Conservation (phyloP, 2,888 invertebrate genomes). For the Agonopterix arenella region DNA sequence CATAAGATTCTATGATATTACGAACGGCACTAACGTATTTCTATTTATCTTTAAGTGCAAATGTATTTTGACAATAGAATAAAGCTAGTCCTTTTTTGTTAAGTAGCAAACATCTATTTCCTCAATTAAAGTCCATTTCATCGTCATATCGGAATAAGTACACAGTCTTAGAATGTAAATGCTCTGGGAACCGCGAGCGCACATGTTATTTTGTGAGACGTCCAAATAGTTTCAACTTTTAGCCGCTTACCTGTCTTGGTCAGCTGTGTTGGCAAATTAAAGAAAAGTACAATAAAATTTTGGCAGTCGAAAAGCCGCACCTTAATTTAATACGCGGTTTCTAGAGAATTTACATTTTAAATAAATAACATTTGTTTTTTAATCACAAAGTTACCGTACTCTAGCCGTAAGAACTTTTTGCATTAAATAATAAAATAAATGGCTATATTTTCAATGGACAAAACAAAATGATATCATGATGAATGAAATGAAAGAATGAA, state of each 20-base stretch:
- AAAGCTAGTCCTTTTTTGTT: constrained; percentile 43
- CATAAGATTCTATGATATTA: constrained; percentile 23
- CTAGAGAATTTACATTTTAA: too few relatives aligned
- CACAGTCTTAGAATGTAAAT: too few relatives aligned
- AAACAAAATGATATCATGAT: constrained; percentile 34
- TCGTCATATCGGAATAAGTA: background rate
- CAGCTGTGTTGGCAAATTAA: too few relatives aligned
- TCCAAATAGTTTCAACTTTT: too few relatives aligned
- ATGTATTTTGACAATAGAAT: constrained; percentile 31
- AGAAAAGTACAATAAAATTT: too few relatives aligned
- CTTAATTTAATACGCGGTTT: too few relatives aligned
- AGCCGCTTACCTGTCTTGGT: too few relatives aligned
- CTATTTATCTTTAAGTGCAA: constrained; percentile 9
- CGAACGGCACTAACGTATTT: constrained; percentile 29
- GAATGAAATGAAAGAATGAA: constrained; percentile 13
- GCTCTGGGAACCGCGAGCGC: too few relatives aligned
- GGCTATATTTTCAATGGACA: constrained; percentile 41
- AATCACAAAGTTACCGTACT: constrained; percentile 35
- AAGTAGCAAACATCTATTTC: constrained; percentile 13
- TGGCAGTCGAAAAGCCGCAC: too few relatives aligned
- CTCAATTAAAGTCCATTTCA: constrained; percentile 2
- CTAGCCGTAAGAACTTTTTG: constrained; percentile 41
- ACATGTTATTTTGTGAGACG: too few relatives aligned
- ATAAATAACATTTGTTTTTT: constrained; percentile 5
- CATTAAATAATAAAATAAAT: constrained; percentile 29